Percentiles rank a stretch among this genome's conserved stretches.
Conservation (phyloP, 2,113 vertebrate genomes). For the Psittacara wagleri region DNA sequence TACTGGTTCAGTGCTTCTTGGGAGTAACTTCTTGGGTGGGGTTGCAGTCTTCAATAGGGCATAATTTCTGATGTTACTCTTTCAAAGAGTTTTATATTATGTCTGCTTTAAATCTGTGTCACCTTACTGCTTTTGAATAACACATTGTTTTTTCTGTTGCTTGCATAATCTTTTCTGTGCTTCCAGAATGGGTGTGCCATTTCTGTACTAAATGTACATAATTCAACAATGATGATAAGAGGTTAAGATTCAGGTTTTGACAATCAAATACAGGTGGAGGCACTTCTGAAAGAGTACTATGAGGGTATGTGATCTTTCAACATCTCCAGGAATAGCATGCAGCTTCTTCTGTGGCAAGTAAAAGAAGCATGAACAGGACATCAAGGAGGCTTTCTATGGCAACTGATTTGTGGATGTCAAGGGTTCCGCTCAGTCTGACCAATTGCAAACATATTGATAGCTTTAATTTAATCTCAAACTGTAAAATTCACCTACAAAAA, state of each 20-base stretch:
- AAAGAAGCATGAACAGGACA: background rate
- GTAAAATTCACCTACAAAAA: background rate
- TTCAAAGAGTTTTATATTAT: background rate
- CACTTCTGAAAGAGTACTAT: background rate
- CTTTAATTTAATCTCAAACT: background rate
- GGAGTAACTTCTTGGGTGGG: background rate
- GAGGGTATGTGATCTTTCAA: background rate
- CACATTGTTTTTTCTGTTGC: background rate
- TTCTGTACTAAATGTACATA: background rate
- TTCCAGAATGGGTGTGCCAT: accelerated
- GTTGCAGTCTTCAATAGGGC: background rate
- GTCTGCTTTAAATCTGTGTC: background rate
- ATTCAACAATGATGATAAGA: background rate
- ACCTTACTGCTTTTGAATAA: background rate
- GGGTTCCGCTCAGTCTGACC: background rate
- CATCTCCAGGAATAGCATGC: background rate
- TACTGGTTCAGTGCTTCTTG: background rate
- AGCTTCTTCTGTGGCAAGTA: background rate
- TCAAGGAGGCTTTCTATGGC: background rate
- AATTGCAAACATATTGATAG: background rate
- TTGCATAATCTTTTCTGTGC: background rate
- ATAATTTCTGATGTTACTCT: background rate
- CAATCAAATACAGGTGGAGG: background rate
- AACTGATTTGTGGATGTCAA: background rate
- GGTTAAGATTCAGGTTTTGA: background rate